These are phyloP conservation scores for Andrena flavipes DNA, from an alignment of 2,888 invertebrate species.

Conservation along the genomic window DNA sequence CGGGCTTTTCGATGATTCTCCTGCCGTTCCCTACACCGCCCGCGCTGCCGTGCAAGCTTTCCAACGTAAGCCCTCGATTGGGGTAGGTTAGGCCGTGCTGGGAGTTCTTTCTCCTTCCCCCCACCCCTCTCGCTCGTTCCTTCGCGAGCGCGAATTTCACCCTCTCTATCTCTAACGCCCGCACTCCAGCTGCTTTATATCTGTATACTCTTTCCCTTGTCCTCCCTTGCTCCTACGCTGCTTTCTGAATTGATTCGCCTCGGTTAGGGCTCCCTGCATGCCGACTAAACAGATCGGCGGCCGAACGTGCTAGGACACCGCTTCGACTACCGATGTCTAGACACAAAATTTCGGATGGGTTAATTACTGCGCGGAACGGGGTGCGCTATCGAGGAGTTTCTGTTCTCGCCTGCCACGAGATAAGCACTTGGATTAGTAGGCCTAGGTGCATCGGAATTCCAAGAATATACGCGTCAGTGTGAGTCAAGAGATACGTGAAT, in stretches of 20 bases:
- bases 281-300: slow-evolving; percentile 39
- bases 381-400: no score
- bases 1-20: slow-evolving; percentile 78
- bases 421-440: no score
- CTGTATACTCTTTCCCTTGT: slow-evolving; percentile 53
- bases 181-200: slow-evolving; percentile 56
- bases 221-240: slow-evolving; percentile 53
- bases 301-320: slow-evolving; percentile 50
- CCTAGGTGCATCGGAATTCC: no score
- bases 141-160: slow-evolving; percentile 21
- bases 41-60: slow-evolving; percentile 75
- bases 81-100: slow-evolving; percentile 80
- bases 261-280: slow-evolving; percentile 54
- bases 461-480: no score
- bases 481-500: no score
- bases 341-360: background rate
- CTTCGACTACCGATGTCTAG: slow-evolving; percentile 11
- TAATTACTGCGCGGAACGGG: no score
- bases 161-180: slow-evolving; percentile 40
- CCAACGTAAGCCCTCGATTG: slow-evolving; percentile 81
- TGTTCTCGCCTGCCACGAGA: no score
- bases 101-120: slow-evolving; percentile 63
- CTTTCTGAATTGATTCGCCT: slow-evolving; percentile 54
- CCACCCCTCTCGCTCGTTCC: slow-evolving; percentile 14
- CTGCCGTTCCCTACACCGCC: slow-evolving; percentile 69